These are phyloP conservation scores for Hofmannophila pseudospretella DNA, from an alignment of 2,888 invertebrate genomes.

Conservation along the genomic window DNA sequence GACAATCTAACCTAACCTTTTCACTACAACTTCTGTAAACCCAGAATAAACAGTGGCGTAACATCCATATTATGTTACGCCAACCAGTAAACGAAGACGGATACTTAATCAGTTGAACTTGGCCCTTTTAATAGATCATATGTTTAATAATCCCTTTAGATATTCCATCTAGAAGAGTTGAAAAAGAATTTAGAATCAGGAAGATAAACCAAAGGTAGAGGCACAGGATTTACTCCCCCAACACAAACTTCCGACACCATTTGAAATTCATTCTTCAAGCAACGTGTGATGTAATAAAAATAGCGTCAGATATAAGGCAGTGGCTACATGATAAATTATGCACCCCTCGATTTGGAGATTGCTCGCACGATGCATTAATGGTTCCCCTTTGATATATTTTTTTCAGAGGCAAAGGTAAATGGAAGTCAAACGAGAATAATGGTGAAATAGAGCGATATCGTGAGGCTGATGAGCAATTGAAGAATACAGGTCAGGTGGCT, in stretches of 20 bases:
- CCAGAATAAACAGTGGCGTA: too few relatives aligned
- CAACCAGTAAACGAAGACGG: too few relatives aligned
- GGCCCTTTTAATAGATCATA: too few relatives aligned
- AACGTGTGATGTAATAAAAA: slow-evolving; percentile 75
- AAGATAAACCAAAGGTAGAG: slow-evolving; percentile 31
- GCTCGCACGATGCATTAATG: slow-evolving; percentile 63
- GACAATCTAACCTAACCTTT: too few relatives aligned
- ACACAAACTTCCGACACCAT: slow-evolving; percentile 72
- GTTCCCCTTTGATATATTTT: slow-evolving; percentile 59
- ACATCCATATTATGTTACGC: too few relatives aligned
- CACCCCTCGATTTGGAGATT: slow-evolving; percentile 70
- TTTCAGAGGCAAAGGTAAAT: slow-evolving; percentile 45
- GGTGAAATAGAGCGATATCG: slow-evolving; percentile 9
- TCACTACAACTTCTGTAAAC: too few relatives aligned
- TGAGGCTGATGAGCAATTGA: slow-evolving; percentile 2
- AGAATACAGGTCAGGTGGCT: slow-evolving; percentile 1
- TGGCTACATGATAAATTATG: slow-evolving; percentile 67
- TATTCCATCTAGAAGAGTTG: too few relatives aligned
- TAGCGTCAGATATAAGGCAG: slow-evolving; percentile 61
- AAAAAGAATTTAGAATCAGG: too few relatives aligned
- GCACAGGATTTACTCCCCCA: slow-evolving; percentile 59
- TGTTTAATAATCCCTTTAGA: too few relatives aligned
- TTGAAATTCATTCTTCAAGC: slow-evolving; percentile 76
- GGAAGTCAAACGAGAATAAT: slow-evolving; percentile 56
- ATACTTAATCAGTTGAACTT: too few relatives aligned